Percentiles rank a stretch among this genome's conserved stretches.
Conservation (phyloP, 2,797 vertebrate species). For the Notamacropus eugenii region DNA sequence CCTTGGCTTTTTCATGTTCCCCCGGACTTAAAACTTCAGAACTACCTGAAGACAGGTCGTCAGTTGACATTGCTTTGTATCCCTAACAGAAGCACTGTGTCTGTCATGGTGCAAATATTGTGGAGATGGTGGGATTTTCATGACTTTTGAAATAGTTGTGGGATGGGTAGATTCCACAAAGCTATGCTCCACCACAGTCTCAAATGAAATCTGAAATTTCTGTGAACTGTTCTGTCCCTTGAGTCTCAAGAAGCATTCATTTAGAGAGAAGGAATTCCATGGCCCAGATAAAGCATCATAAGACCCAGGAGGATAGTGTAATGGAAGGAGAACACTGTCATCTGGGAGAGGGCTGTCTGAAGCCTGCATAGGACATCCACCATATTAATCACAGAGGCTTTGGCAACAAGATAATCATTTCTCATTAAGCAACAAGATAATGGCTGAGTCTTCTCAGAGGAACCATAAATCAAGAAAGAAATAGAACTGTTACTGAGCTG, state of each 20-base stretch:
- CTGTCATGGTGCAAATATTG: background rate
- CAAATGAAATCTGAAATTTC: background rate
- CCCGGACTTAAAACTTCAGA: background rate
- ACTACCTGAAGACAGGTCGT: background rate
- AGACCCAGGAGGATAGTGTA: background rate
- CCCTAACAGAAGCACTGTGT: background rate
- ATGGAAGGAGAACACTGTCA: background rate
- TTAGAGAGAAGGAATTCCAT: background rate
- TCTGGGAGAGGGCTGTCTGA: background rate
- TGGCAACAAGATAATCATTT: background rate
- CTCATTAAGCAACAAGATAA: background rate
- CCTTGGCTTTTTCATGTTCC: background rate
- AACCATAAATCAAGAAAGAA: constrained; percentile 19
- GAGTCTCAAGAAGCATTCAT: background rate
- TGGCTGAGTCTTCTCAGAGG: background rate
- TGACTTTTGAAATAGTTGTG: background rate
- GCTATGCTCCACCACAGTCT: too few species aligned
- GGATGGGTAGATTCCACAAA: background rate
- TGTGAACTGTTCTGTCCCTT: background rate
- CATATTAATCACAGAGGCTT: background rate
- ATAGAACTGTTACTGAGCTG: background rate
- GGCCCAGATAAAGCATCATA: background rate
- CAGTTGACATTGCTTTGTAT: background rate
- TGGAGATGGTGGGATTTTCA: fast-evolving
- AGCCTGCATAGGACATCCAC: background rate